Base-by-base conservation (phyloP, 2,888 invertebrate species). In the Mesorhabditis spiculigera region DNA sequence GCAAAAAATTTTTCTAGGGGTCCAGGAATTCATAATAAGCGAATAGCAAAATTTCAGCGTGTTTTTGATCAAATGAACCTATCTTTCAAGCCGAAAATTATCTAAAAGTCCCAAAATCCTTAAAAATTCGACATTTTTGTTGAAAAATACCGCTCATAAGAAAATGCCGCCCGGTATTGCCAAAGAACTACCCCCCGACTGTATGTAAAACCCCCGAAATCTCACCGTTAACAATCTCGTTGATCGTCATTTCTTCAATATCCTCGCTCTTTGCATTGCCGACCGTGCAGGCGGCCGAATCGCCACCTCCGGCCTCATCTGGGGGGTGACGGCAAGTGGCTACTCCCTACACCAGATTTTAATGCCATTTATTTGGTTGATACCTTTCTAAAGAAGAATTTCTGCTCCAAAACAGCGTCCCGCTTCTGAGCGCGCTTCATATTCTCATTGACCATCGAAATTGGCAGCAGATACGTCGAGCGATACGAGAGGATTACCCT, bases 401-500 rank as follows among this genome's bases (percentile, higher is more conserved):
- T 92, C 86, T 92, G 91, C 69, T 89, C 89, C 65, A 90, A 89
- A 69, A 93, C 91, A 5, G 97, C 96, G 87, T 93, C 92, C 69
- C 93, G 90, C 84, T 92, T 92, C 88, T 96, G 96, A 0, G 96
- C 96, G 69, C 91, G 92, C 85, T 92, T 91, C 94, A 99, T 95
- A 87, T 98, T 98, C 88, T 96, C 95, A 86, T 76, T 78, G 16
- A 86, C 83, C 76, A 78, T 78, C 4, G 82, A 83, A 78, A 99
- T 95, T 13, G 98, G 98, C 87, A 97, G 93, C 68, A 98, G 90
- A 86, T 98, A 93, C 88, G 96, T 94, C 73, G 98, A 90, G 81
- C 94, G 91, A 88, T 95, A 98, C 43, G 96, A 94, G 65, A 99
- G 90, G 84, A 99, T 96, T 75, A 95, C 97, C 78, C 97, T 89